Evolutionary conservation across 2,797 vertebrate species (phyloP).

Genomic region (Microchirus variegatus): DNA sequence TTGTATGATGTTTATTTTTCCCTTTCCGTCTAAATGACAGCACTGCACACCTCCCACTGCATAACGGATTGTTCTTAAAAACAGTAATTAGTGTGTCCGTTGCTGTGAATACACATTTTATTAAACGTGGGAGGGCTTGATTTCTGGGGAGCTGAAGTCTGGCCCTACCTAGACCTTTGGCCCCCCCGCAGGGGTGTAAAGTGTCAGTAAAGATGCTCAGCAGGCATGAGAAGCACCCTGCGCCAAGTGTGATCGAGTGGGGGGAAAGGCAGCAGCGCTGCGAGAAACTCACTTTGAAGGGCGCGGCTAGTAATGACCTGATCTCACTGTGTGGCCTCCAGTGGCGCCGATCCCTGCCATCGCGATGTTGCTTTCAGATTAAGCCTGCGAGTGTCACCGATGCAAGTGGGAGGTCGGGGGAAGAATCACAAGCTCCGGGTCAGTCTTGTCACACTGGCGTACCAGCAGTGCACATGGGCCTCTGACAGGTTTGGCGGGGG

Average conservation of each 20-base stretch:
- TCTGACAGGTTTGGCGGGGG: constrained; percentile 70
- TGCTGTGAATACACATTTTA: constrained; percentile 69
- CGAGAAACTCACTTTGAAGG: constrained; percentile 72
- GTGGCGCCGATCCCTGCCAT: constrained; percentile 59
- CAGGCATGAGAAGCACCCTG: constrained; percentile 50
- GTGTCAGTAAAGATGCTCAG: constrained; percentile 68
- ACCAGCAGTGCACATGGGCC: constrained; percentile 49
- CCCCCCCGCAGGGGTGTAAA: constrained; percentile 52
- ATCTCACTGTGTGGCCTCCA: constrained; percentile 69
- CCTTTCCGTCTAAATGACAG: constrained; percentile 24
- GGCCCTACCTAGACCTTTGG: constrained; percentile 38
- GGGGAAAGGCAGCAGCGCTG: constrained; percentile 55
- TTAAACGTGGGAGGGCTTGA: constrained; percentile 50
- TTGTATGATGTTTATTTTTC: constrained; percentile 5
- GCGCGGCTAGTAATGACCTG: constrained; percentile 76
- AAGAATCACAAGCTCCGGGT: constrained; percentile 65
- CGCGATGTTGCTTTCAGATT: constrained; percentile 72
- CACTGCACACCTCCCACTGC: constrained; percentile 23
- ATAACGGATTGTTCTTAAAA: constrained; percentile 54
- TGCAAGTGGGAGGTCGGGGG: constrained; percentile 24
- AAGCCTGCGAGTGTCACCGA: constrained; percentile 57
- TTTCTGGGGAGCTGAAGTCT: constrained; percentile 49
- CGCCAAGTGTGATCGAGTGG: constrained; percentile 63
- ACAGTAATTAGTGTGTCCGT: constrained; percentile 67
- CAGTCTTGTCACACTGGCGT: constrained; percentile 69